Conservation (phyloP, 2,888 invertebrate genomes). For the Rhyacophila evoluta region DNA sequence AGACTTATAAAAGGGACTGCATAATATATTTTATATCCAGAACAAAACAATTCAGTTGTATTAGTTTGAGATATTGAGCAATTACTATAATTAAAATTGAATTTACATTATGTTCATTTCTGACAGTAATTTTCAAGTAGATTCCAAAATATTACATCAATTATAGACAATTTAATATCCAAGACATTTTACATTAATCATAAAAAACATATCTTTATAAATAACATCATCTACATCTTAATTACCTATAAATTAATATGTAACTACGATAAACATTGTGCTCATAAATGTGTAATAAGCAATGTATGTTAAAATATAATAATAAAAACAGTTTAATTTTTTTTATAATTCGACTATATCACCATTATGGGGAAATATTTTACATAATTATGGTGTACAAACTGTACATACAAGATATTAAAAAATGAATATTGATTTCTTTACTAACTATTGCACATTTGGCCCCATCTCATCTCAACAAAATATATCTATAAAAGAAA, state of each 20-base stretch:
- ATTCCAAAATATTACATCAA: background rate
- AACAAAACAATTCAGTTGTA: conserved; percentile 2
- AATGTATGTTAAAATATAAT: background rate
- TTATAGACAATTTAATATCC: background rate
- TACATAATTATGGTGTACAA: background rate
- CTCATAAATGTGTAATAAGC: background rate
- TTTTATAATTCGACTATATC: background rate
- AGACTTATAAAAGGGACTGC: background rate
- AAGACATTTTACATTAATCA: background rate
- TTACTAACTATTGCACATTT: background rate
- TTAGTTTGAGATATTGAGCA: conserved; percentile 2
- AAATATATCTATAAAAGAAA: background rate
- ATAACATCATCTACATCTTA: background rate
- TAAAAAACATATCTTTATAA: conserved; percentile 13
- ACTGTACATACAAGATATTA: background rate
- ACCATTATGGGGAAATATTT: background rate
- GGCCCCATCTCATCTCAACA: background rate
- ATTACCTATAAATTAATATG: conserved; percentile 9
- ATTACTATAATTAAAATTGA: background rate
- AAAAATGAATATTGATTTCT: background rate
- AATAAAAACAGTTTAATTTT: background rate
- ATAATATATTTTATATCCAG: background rate
- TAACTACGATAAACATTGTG: background rate
- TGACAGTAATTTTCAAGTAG: background rate
- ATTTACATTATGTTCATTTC: background rate